Percentiles rank a stretch among this genome's conserved stretches.
Evolutionary conservation across 2,797 vertebrate species (phyloP).

Genomic region (Oophaga sylvatica): DNA sequence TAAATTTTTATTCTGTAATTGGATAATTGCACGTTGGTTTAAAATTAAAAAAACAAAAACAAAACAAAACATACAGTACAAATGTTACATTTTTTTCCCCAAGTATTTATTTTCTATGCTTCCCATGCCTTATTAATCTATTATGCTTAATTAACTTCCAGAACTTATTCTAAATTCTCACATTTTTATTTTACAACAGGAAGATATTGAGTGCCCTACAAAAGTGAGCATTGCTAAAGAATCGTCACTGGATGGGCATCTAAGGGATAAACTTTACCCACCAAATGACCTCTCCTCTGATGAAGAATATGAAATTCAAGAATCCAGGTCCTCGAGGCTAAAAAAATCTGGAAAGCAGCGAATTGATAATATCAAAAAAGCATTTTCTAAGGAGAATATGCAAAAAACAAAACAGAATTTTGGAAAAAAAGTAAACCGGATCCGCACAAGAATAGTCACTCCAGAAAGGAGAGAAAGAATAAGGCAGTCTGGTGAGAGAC

Average conservation of each 20-base stretch:
- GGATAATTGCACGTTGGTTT: too few species aligned
- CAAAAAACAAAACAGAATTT: constrained; percentile 89
- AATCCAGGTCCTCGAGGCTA: constrained; percentile 82
- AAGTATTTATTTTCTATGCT: neutral
- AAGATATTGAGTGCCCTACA: constrained; percentile 80
- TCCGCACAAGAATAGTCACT: constrained; percentile 92
- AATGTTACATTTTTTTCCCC: too few species aligned
- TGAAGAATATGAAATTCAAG: constrained; percentile 89
- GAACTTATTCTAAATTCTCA: neutral
- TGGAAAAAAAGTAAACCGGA: constrained; percentile 87
- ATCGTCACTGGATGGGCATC: constrained; percentile 69
- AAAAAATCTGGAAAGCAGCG: constrained; percentile 87
- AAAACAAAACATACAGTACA: too few species aligned
- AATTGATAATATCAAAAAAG: constrained; percentile 90
- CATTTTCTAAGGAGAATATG: constrained; percentile 94
- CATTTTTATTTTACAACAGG: constrained; percentile 73
- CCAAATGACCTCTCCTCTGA: constrained; percentile 92
- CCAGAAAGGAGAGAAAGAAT: constrained; percentile 89
- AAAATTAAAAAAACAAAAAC: too few species aligned
- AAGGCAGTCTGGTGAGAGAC: constrained; percentile 84
- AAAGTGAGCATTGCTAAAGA: constrained; percentile 77
- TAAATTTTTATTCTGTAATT: too few species aligned
- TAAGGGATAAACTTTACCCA: constrained; percentile 80
- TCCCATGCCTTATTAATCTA: neutral
- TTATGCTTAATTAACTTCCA: neutral